Evolutionary conservation across 2,797 vertebrate species (phyloP).

Genomic region (Holocentrus rufus): DNA sequence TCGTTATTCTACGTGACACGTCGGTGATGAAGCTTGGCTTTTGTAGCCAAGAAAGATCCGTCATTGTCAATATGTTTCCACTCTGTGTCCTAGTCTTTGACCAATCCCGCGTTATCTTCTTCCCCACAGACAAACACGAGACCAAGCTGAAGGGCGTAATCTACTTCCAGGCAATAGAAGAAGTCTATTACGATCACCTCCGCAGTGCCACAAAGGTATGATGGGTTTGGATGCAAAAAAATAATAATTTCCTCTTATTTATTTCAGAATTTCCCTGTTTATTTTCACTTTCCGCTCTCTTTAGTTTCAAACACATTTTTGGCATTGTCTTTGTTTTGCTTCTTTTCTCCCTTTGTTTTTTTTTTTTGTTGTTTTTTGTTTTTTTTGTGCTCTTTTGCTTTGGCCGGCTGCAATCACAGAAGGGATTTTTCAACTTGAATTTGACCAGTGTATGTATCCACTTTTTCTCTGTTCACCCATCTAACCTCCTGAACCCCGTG

Average conservation of each 20-base stretch:
- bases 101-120: background rate
- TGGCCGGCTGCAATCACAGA: conserved; percentile 73
- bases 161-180: conserved; percentile 98
- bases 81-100: conserved; percentile 17
- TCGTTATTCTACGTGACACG: conserved; percentile 24
- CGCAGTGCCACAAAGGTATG: conserved; percentile 95
- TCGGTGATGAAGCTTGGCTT: conserved; percentile 3
- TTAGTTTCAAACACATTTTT: conserved; percentile 41
- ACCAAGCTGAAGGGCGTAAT: conserved; percentile 97
- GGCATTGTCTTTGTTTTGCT: conserved; percentile 45
- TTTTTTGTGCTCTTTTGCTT: conserved; percentile 49
- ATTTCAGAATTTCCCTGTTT: conserved; percentile 10
- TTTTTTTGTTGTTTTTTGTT: too few species aligned
- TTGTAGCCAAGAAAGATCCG: conserved; percentile 1
- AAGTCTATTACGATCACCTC: conserved; percentile 97
- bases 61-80: background rate
- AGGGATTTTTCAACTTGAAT: conserved; percentile 82
- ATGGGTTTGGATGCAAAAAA: background rate
- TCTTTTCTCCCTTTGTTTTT: conserved; percentile 16
- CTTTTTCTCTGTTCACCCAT: conserved; percentile 6
- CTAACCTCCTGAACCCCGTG: conserved; percentile 20
- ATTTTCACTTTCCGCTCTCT: conserved; percentile 20
- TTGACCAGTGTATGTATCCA: conserved; percentile 80
- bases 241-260: background rate
- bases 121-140: conserved; percentile 89